A percentile compares a stretch with the other conserved stretches of the same genome.
Conservation (phyloP, 2,888 invertebrate species). For the Plemyria rubiginata region DNA sequence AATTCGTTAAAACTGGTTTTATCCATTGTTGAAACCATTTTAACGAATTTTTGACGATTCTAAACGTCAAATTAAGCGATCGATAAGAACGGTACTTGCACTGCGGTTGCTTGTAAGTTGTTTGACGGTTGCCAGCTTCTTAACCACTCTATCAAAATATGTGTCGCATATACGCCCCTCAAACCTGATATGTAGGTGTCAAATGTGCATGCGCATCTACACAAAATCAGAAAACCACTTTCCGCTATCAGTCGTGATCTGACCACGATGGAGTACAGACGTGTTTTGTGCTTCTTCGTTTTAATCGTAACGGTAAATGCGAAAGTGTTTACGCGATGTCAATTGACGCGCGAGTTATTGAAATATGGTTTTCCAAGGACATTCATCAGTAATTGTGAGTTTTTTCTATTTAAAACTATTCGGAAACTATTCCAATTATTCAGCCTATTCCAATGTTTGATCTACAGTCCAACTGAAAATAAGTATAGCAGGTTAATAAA, state of each 20-base stretch:
- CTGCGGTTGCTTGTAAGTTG: no score
- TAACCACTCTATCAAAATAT: not conserved
- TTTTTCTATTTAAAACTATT: no score
- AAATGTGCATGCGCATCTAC: constrained; percentile 62
- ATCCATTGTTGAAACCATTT: no score
- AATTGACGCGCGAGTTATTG: constrained; percentile 87
- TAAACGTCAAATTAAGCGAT: no score
- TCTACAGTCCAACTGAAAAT: no score
- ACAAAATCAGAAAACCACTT: constrained; percentile 41
- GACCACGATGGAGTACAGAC: constrained; percentile 62
- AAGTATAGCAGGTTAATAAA: no score
- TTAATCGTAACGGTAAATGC: constrained; percentile 56
- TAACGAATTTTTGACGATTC: no score
- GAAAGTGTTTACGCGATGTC: constrained; percentile 88
- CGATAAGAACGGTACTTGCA: no score
- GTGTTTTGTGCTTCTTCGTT: constrained; percentile 56
- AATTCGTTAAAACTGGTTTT: no score
- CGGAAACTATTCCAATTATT: no score
- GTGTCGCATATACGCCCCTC: constrained; percentile 7
- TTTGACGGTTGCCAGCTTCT: no score
- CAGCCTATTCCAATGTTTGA: no score
- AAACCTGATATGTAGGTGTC: constrained; percentile 49
- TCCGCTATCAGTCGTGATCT: constrained; percentile 56
- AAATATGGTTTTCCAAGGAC: constrained; percentile 87
- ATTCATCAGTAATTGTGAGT: constrained; percentile 90